phyloP scores from a whole-genome alignment of 2,888 invertebrate species.

The Lasioglossum zephyrum region DNA sequence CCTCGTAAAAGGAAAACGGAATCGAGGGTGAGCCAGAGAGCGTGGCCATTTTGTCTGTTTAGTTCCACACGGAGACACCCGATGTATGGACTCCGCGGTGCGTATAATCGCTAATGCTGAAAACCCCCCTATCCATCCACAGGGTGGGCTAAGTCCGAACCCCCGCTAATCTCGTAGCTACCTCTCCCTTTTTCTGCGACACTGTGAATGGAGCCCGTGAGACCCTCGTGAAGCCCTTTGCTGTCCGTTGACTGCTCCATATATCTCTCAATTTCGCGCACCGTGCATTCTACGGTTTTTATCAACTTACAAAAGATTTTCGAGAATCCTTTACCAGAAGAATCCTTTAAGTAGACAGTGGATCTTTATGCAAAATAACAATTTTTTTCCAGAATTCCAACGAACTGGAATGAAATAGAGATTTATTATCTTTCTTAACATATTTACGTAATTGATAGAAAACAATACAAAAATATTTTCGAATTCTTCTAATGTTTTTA shows the following conservation, averaged over 20 bases:
- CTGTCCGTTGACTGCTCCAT: slow-evolving; percentile 12
- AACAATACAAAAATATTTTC: too few relatives aligned
- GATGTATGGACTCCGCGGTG: slow-evolving; percentile 80
- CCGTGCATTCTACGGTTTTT: not conserved
- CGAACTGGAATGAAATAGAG: too few relatives aligned
- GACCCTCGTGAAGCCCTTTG: slow-evolving; percentile 55
- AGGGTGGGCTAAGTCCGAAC: slow-evolving; percentile 64
- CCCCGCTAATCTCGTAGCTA: slow-evolving; percentile 73
- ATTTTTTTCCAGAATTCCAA: too few relatives aligned
- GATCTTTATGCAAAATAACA: too few relatives aligned
- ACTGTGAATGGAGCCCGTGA: slow-evolving; percentile 58
- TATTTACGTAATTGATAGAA: too few relatives aligned
- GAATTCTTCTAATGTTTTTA: too few relatives aligned
- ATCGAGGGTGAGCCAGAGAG: slow-evolving; percentile 79
- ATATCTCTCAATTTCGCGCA: not conserved
- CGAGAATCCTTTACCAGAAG: too few relatives aligned
- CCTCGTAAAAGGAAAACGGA: slow-evolving; percentile 74
- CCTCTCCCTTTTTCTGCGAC: slow-evolving; percentile 64
- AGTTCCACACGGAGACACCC: slow-evolving; percentile 82
- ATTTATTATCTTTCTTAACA: too few relatives aligned
- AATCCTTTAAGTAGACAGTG: too few relatives aligned
- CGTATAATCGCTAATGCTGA: slow-evolving; percentile 83
- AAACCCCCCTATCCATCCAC: slow-evolving; percentile 73
- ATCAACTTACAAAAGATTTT: too few relatives aligned
- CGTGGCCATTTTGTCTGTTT: slow-evolving; percentile 83